Percentiles rank a stretch among this genome's conserved stretches.
Evolutionary conservation across 2,888 invertebrate species (phyloP).

Genomic region (Clostera curtula): DNA sequence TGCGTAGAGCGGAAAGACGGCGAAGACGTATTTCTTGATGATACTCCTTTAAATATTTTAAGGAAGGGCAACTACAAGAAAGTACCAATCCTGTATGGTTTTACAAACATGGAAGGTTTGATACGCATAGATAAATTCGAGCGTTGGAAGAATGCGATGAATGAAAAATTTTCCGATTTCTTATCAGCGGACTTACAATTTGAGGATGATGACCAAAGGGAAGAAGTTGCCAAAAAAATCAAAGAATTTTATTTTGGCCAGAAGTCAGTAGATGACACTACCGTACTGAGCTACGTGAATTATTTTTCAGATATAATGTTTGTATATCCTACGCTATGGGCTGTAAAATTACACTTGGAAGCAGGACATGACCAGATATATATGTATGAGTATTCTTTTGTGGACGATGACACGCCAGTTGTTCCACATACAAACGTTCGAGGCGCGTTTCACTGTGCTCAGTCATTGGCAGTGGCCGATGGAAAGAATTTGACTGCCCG

Average conservation of each 20-base stretch:
- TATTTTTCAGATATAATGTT: slow-evolving; percentile 33
- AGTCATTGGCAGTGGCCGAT: too few species aligned
- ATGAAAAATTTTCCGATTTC: slow-evolving; percentile 42
- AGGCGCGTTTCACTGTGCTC: slow-evolving; percentile 31
- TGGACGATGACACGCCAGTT: slow-evolving; percentile 17
- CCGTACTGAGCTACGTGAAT: slow-evolving; percentile 26
- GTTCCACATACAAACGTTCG: slow-evolving; percentile 21
- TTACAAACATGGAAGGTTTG: slow-evolving; percentile 43
- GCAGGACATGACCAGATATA: slow-evolving; percentile 27
- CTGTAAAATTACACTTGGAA: slow-evolving; percentile 22
- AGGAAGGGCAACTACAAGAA: slow-evolving; percentile 26
- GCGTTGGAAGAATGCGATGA: slow-evolving; percentile 33
- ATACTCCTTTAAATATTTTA: slow-evolving; percentile 33
- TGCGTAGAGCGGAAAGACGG: slow-evolving; percentile 19
- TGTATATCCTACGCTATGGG: slow-evolving; percentile 19
- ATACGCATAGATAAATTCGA: slow-evolving; percentile 26
- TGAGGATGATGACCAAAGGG: slow-evolving; percentile 22
- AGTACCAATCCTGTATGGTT: slow-evolving; percentile 37
- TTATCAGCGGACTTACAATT: slow-evolving; percentile 39
- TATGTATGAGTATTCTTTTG: too few species aligned
- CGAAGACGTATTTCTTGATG: slow-evolving; percentile 27
- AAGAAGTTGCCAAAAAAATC: slow-evolving; percentile 23
- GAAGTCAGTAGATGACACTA: slow-evolving; percentile 19
- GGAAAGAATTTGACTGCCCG: too few species aligned
- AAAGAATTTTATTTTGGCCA: slow-evolving; percentile 35